A percentile compares a stretch with the other conserved stretches of the same genome.
These are phyloP conservation scores for Phenacoccus solenopsis DNA, from an alignment of 1,140 invertebrate genomes.

Conservation along the genomic window DNA sequence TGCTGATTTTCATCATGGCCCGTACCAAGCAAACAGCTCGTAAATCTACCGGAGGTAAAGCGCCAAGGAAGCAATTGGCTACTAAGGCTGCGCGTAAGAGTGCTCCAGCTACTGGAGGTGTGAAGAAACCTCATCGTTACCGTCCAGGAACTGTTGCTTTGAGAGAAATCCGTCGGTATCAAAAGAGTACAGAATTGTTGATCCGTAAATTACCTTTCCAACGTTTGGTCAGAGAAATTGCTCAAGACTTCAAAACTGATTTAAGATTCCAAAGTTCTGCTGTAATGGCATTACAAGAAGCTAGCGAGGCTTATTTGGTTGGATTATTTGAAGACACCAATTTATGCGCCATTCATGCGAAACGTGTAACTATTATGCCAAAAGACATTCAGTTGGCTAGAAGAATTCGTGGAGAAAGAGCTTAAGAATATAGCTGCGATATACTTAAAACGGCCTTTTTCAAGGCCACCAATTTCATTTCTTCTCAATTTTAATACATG, in stretches of 20 bases:
- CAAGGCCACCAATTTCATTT: conserved; percentile 27
- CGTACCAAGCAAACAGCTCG: conserved; percentile 77
- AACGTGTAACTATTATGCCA: conserved; percentile 91
- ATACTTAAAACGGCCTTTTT: conserved; percentile 29
- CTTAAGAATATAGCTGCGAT: conserved; percentile 39
- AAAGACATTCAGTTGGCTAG: conserved; percentile 78
- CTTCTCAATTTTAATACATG: too few species aligned
- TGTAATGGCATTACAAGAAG: conserved; percentile 51
- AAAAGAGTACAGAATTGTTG: conserved; percentile 67
- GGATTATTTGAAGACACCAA: conserved; percentile 90
- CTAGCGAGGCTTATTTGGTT: conserved; percentile 80
- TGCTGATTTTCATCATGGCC: conserved; percentile 56
- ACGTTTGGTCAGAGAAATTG: conserved; percentile 71
- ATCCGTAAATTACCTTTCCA: conserved; percentile 78
- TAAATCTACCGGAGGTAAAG: conserved; percentile 69
- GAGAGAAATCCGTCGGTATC: conserved; percentile 52
- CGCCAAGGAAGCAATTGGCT: conserved; percentile 58
- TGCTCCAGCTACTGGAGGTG: too few species aligned
- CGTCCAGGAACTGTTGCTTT: conserved; percentile 50
- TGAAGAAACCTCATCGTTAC: conserved; percentile 64
- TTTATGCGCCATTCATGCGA: too few species aligned
- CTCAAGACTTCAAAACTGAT: conserved; percentile 64
- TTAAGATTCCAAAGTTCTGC: conserved; percentile 48
- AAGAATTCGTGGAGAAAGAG: conserved; percentile 70
- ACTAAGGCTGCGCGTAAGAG: conserved; percentile 70